Conservation (phyloP, 2,113 vertebrate genomes). For the Zootoca vivipara region DNA sequence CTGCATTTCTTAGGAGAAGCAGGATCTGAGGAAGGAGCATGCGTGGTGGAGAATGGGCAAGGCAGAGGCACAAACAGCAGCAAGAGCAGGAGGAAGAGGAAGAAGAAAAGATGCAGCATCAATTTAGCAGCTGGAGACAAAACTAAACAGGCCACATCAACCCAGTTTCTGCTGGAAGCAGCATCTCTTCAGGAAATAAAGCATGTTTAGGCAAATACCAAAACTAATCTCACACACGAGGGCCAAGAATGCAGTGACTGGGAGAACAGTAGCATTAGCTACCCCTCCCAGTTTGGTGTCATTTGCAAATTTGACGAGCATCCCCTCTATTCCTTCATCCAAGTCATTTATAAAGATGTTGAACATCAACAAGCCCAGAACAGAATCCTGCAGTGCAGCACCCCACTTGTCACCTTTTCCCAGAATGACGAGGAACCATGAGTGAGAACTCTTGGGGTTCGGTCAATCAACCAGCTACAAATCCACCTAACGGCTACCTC, state of each 20-base stretch:
- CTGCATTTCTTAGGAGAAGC: conserved; percentile 99
- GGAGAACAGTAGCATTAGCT: not conserved
- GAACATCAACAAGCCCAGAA: no score
- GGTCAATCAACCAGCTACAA: no score
- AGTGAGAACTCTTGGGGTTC: no score
- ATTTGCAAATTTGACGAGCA: no score
- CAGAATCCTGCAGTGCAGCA: no score
- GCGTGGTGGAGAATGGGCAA: conserved; percentile 79
- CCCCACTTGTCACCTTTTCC: no score
- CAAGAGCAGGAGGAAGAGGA: conserved; percentile 63
- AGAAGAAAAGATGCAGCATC: conserved; percentile 72
- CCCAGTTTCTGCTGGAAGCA: not conserved
- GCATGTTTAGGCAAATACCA: conserved; percentile 31
- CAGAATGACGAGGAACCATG: no score
- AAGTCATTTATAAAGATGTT: no score
- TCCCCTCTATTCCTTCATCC: no score
- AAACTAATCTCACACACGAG: conserved; percentile 24
- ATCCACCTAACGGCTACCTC: no score
- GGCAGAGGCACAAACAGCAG: conserved; percentile 74
- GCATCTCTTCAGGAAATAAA: conserved; percentile 51
- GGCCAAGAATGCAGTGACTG: not conserved
- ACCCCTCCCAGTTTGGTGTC: no score
- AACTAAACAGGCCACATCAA: conserved; percentile 42
- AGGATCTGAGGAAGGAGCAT: conserved; percentile 92
- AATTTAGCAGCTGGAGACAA: conserved; percentile 68